Evolutionary conservation across 53 echinoderm and acorn worm genomes (phyloP).

Genomic region (Holothuria scabra): DNA sequence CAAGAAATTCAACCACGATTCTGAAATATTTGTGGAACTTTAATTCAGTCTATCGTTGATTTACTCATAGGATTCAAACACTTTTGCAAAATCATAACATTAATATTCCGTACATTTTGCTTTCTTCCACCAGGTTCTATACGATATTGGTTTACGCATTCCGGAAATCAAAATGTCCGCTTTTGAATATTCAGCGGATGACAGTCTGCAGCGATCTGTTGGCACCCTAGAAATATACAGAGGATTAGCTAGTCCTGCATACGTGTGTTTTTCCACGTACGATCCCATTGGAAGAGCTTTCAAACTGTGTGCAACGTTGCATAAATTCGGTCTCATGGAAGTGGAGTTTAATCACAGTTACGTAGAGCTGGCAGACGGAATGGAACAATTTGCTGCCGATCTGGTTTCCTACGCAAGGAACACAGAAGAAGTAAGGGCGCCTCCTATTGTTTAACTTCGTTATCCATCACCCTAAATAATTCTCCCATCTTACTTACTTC

Average conservation of each 20-base stretch:
- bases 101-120: too few species aligned
- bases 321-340: conserved; percentile 63
- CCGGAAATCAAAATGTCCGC: conserved; percentile 60
- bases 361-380: conserved; percentile 60
- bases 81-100: too few species aligned
- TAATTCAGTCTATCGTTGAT: too few species aligned
- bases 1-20: too few species aligned
- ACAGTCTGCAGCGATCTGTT: conserved; percentile 84
- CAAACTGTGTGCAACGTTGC: conserved; percentile 70
- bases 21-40: too few species aligned
- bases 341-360: conserved; percentile 82
- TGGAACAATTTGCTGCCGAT: conserved; percentile 74
- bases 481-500: too few species aligned
- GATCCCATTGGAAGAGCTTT: conserved; percentile 86
- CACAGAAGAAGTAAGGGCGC: conserved; percentile 70
- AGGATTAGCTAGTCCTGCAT: conserved; percentile 87
- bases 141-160: conserved; percentile 61
- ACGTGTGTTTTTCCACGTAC: conserved; percentile 78
- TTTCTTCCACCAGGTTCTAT: conserved; percentile 12
- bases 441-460: too few species aligned
- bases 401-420: conserved; percentile 73
- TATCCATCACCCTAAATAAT: too few species aligned
- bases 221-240: conserved; percentile 85
- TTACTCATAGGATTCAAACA: too few species aligned
- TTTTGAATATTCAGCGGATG: conserved; percentile 59